phyloP scores from a whole-genome alignment of 2,113 vertebrate species.

The Hyperopisus bebe region DNA sequence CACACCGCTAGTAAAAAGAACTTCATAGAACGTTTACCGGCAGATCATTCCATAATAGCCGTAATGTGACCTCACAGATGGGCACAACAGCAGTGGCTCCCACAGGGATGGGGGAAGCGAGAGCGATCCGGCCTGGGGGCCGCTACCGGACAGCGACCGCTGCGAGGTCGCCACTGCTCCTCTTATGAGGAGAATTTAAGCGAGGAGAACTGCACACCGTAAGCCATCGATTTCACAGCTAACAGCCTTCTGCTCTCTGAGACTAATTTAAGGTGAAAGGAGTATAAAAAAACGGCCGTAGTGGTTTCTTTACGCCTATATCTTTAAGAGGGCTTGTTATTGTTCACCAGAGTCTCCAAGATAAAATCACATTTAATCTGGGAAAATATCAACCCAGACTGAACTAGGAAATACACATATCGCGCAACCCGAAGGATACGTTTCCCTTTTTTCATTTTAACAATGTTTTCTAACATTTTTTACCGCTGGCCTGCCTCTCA shows the following conservation, averaged over 20 bases:
- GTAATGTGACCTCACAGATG: background rate
- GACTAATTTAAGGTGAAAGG: background rate
- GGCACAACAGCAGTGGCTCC: background rate
- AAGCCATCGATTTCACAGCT: background rate
- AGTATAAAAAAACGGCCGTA: background rate
- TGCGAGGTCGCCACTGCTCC: background rate
- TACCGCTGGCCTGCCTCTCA: background rate
- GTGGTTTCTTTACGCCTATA: background rate
- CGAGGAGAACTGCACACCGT: background rate
- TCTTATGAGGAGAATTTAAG: background rate
- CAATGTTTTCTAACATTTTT: background rate
- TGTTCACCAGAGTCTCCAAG: background rate
- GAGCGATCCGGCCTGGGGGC: no score
- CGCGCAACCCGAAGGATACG: constrained; percentile 39
- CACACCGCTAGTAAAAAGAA: background rate
- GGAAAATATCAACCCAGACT: background rate
- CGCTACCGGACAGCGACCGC: background rate
- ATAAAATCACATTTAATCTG: constrained; percentile 1
- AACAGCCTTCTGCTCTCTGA: background rate
- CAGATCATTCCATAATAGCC: background rate
- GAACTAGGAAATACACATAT: constrained; percentile 20
- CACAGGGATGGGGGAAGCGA: background rate
- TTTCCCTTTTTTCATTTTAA: constrained; percentile 37
- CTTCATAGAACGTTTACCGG: background rate
- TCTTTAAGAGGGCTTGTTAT: background rate